Conservation (phyloP, 2,888 invertebrate genomes). For the Cactoblastis cactorum region DNA sequence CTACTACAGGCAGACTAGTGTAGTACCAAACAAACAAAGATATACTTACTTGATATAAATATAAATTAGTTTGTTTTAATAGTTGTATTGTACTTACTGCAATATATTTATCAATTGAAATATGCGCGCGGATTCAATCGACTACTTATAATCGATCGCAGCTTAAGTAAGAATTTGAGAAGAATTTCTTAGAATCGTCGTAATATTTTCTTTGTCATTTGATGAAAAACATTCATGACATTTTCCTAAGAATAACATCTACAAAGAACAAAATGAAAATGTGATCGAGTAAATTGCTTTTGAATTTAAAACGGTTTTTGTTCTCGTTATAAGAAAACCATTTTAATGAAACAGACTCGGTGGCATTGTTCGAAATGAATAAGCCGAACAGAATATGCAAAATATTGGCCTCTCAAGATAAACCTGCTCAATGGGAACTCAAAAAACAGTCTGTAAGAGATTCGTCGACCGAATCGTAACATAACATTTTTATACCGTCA, state of each 20-base stretch:
- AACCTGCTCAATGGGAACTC: slow-evolving; percentile 33
- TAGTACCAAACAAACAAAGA: too few species aligned
- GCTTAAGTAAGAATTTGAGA: too few species aligned
- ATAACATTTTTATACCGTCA: slow-evolving; percentile 38
- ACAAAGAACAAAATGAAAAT: not conserved
- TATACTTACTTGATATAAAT: too few species aligned
- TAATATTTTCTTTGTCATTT: not conserved
- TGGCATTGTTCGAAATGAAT: slow-evolving; percentile 12
- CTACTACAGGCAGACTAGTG: too few species aligned
- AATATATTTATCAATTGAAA: too few species aligned
- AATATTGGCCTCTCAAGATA: slow-evolving; percentile 7
- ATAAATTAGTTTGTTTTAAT: too few species aligned
- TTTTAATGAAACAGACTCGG: slow-evolving; percentile 2
- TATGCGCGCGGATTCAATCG: too few species aligned
- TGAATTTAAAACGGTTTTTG: slow-evolving; percentile 2
- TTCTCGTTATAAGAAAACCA: slow-evolving; percentile 3
- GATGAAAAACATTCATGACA: not conserved
- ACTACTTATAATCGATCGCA: too few species aligned
- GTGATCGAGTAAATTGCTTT: not conserved
- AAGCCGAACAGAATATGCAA: slow-evolving; percentile 10
- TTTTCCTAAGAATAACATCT: not conserved
- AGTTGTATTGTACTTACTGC: too few species aligned
- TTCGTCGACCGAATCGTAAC: slow-evolving; percentile 42
- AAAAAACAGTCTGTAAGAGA: slow-evolving; percentile 38
- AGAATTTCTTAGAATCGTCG: not conserved